phyloP scores from a whole-genome alignment of 2,113 vertebrate genomes.

The Poicephalus meyeri region DNA sequence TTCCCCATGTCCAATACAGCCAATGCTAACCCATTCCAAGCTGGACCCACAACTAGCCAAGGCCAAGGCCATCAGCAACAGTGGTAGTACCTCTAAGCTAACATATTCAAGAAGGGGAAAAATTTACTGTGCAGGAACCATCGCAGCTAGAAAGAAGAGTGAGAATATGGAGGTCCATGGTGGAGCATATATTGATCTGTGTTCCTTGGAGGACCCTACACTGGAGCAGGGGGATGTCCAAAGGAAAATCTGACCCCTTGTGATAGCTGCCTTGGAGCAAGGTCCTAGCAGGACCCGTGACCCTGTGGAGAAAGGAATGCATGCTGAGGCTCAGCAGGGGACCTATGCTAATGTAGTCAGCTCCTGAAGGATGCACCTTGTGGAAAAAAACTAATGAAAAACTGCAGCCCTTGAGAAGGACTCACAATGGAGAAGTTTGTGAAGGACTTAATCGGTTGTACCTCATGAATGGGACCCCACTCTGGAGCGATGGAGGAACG shows the following conservation, averaged over 20 bases:
- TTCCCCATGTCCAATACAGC: accelerated
- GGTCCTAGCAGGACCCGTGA: neutral
- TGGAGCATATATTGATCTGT: neutral
- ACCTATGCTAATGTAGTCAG: accelerated
- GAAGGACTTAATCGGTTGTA: neutral
- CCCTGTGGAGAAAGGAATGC: neutral
- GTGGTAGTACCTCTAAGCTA: neutral
- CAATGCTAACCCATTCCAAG: neutral
- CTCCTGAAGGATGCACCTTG: neutral
- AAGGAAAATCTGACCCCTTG: neutral
- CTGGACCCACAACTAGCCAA: accelerated
- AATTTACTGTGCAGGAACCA: neutral
- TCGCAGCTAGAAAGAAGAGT: neutral
- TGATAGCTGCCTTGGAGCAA: neutral
- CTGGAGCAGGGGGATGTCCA: neutral
- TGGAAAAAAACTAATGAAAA: neutral
- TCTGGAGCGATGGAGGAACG: accelerated
- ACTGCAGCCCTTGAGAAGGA: too few species aligned
- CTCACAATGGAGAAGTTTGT: neutral
- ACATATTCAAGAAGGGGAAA: neutral
- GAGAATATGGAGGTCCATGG: neutral
- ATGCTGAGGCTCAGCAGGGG: accelerated
- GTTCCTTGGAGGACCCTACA: neutral
- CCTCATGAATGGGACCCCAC: accelerated
- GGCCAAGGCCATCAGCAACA: accelerated